A percentile compares a stretch with the other conserved stretches of the same genome.
Conservation (phyloP, 2,797 vertebrate species). For the Caiman crocodilus region DNA sequence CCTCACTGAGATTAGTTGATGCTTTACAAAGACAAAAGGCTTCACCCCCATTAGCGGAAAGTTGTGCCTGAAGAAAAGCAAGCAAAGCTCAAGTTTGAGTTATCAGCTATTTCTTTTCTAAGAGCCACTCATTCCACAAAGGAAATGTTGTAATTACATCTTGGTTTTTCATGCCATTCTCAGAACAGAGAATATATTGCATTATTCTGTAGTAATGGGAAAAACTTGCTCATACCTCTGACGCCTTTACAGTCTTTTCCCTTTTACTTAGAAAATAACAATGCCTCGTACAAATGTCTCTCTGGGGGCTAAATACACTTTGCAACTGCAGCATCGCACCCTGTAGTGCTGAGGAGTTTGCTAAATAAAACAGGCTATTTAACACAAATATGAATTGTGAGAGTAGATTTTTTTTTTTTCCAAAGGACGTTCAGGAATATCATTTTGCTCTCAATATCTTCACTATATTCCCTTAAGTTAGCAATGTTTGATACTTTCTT, state of each 20-base stretch:
- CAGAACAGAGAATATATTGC: constrained; percentile 48
- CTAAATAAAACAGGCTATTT: not conserved
- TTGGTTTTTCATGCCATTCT: constrained; percentile 50
- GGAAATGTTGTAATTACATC: constrained; percentile 55
- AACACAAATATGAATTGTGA: not conserved
- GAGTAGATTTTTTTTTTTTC: not conserved
- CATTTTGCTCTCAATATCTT: not conserved
- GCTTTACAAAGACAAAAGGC: constrained; percentile 12
- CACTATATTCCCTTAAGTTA: not conserved
- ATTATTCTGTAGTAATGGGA: not conserved
- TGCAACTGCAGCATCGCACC: not conserved
- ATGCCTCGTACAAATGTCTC: not conserved
- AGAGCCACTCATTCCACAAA: constrained; percentile 58
- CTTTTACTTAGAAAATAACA: constrained; percentile 1
- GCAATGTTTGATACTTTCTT: not conserved
- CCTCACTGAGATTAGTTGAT: constrained; percentile 34
- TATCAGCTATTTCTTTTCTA: constrained; percentile 41
- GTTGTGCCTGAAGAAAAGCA: not conserved
- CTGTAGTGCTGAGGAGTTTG: not conserved
- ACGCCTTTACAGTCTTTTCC: constrained; percentile 23
- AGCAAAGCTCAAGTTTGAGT: constrained; percentile 26
- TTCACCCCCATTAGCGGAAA: not conserved
- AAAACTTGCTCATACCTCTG: constrained; percentile 28
- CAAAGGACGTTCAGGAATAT: not conserved
- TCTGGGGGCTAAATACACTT: not conserved